phyloP scores from a whole-genome alignment of 2,113 vertebrate genomes.

The cattle (Bos taurus) region DNA sequence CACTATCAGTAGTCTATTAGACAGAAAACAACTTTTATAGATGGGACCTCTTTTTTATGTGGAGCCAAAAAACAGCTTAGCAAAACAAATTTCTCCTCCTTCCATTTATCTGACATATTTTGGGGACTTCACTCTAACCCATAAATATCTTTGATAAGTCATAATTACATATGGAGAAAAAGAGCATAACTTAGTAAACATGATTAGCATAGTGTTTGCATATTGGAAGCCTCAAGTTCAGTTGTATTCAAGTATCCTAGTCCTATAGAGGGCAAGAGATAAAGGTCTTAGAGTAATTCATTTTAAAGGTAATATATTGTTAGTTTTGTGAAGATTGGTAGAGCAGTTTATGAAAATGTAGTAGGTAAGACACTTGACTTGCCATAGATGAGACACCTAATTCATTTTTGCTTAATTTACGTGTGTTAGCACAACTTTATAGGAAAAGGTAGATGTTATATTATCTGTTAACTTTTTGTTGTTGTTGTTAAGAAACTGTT shows the following conservation, averaged over 20 bases:
- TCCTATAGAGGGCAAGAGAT: not conserved
- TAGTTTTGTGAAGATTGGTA: not conserved
- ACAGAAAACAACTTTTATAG: not conserved
- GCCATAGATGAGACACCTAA: not conserved
- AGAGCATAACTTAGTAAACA: not conserved
- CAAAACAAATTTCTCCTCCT: not conserved
- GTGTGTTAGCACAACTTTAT: not conserved
- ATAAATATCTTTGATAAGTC: not conserved
- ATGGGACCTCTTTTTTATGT: not conserved
- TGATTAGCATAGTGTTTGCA: not conserved
- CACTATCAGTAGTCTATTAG: not conserved
- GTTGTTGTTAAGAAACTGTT: conserved; percentile 47
- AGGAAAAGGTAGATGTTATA: not conserved
- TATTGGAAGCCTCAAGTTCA: not conserved
- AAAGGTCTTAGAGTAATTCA: not conserved
- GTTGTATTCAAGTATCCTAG: not conserved
- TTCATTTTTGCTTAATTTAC: conserved; percentile 23
- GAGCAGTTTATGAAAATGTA: not conserved
- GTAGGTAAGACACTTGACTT: not conserved
- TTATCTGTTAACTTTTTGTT: conserved; percentile 54
- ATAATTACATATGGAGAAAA: not conserved
- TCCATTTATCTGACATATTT: not conserved
- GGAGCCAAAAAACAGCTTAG: not conserved
- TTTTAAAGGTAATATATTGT: not conserved
- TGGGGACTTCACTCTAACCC: not conserved